phyloP scores from a whole-genome alignment of 2,113 vertebrate species.

The Proterorhinus semilunaris region DNA sequence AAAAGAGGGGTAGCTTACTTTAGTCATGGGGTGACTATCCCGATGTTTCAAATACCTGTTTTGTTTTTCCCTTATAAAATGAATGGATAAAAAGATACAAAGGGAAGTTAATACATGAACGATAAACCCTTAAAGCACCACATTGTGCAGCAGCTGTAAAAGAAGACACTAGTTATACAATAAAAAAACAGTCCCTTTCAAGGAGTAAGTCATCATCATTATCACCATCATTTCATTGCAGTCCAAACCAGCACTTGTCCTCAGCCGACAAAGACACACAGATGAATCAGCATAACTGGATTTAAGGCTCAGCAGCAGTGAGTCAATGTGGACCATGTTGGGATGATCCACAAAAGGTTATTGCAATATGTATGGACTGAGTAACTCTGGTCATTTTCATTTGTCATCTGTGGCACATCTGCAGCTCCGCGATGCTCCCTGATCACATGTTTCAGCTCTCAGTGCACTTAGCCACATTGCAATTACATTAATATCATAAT shows the following conservation, averaged over 20 bases:
- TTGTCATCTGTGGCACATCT: constrained; percentile 1
- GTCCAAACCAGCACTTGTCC: background rate
- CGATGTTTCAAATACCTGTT: no score
- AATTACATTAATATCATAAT: constrained; percentile 13
- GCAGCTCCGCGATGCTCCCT: background rate
- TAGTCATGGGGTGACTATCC: background rate
- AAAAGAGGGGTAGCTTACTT: constrained; percentile 28
- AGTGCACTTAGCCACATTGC: constrained; percentile 5
- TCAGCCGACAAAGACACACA: background rate
- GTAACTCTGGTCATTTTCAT: background rate
- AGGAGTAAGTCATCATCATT: background rate
- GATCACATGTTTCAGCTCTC: background rate
- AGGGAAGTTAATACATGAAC: no score
- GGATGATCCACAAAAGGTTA: background rate
- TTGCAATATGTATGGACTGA: background rate
- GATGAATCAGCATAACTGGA: background rate
- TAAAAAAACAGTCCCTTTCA: background rate
- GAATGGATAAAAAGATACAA: no score
- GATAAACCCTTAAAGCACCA: no score
- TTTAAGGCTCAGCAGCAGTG: background rate
- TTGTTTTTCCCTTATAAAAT: no score
- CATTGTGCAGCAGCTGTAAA: no score
- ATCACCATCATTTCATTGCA: background rate
- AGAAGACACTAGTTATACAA: no score
- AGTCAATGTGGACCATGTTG: background rate